Base-by-base conservation (phyloP, 2,888 invertebrate species). In the Drosophila merina region DNA sequence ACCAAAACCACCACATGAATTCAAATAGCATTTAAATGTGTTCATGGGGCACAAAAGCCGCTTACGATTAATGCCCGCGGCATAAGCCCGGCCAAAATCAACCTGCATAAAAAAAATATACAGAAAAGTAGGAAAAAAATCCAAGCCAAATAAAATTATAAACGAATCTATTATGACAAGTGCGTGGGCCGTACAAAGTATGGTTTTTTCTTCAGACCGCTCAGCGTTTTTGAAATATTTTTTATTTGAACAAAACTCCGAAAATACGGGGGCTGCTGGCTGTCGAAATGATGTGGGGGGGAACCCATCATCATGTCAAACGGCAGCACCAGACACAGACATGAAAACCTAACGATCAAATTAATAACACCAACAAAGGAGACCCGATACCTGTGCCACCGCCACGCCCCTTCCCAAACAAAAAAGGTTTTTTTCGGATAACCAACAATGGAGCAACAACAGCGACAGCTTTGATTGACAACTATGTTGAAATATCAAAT, bases 401-500 rank as follows among this genome's bases (percentile, higher is more conserved):
- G 57, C 60, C 69, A 71, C 72, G 69, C 69, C 69, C 60, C 30
- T n/a, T 1, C 40, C 10, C 8, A 45, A 31, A 42, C 20, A 30
- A 31, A 45, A 55, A 45, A 45, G 25, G 26, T 45, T 45, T 20
- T 20, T 20, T 14, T 14, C n/a, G 30, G 50, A 7, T 36, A 14
- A 38, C 12, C 36, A 48, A 48, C 48, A 57, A 56, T 47, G 8
- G 5, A 12, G 30, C 64, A 56, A 67, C 55, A 74, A 58, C 50
- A 38, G 55, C 40, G 54, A 49, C 72, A 63, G 36, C 31, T 74
- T 60, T 86, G 89, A 86, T 88, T 88, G 86, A 88, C 89, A 87
- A 88, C 88, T 77, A 75, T 84, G 88, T 88, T 87, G 87, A 88
- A 86, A 88, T 88, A 85, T 88, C 69, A 88, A 85, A 85, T 85